Conservation (phyloP, 2,888 invertebrate species). For the Limnephilus auricula region DNA sequence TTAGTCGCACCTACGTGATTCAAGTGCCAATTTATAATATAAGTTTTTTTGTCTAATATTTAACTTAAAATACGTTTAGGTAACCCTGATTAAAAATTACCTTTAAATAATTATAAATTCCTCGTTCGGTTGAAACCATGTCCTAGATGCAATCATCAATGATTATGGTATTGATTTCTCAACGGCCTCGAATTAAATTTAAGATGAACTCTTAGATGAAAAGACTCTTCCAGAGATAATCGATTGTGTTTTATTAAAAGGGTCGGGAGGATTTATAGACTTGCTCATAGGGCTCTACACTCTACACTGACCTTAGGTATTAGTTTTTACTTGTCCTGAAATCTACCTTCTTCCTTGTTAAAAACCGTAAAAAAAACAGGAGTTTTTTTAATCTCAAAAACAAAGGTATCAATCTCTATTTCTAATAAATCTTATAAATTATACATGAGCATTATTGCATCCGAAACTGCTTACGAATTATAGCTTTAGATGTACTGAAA, state of each 20-base stretch:
- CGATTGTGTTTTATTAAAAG: constrained; percentile 54
- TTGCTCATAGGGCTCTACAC: constrained; percentile 18
- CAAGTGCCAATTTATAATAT: too few relatives aligned
- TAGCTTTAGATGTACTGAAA: too few relatives aligned
- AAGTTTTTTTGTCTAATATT: too few relatives aligned
- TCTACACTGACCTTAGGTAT: constrained; percentile 45
- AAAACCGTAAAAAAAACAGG: not conserved
- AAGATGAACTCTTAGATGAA: constrained; percentile 15
- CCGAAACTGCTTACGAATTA: too few relatives aligned
- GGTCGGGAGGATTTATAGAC: constrained; percentile 51
- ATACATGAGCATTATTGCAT: too few relatives aligned
- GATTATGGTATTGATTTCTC: not conserved
- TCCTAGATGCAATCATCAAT: not conserved
- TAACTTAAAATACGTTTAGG: not conserved
- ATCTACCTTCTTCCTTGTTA: not conserved
- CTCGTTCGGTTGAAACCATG: not conserved
- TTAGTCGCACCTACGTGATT: too few relatives aligned
- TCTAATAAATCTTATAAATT: too few relatives aligned
- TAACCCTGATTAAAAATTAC: not conserved
- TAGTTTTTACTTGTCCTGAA: not conserved
- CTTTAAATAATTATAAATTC: not conserved
- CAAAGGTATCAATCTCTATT: too few relatives aligned
- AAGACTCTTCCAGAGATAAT: constrained; percentile 50
- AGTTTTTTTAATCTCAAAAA: not conserved
- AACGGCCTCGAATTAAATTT: constrained; percentile 12